Evolutionary conservation across 2,797 vertebrate species (phyloP).

Genomic region (Emydoidea blandingii): DNA sequence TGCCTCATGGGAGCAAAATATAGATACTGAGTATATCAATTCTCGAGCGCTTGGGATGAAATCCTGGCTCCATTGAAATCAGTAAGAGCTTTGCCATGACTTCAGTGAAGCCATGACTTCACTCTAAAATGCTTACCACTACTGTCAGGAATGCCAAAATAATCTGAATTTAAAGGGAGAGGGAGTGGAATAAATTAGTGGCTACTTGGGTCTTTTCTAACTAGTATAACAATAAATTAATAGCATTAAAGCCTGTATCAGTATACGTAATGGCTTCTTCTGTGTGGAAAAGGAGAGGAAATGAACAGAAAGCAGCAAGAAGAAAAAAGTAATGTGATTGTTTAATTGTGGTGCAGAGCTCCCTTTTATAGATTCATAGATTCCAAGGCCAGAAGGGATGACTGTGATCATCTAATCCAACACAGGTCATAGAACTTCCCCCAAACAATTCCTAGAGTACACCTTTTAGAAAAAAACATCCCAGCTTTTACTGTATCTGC

Average conservation of each 20-base stretch:
- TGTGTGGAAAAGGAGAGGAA: neutral
- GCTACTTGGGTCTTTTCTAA: neutral
- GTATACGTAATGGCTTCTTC: neutral
- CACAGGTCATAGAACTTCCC: neutral
- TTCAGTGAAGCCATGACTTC: neutral
- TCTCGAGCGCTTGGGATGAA: constrained; percentile 37
- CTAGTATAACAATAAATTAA: neutral
- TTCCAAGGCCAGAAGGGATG: neutral
- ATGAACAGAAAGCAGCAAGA: neutral
- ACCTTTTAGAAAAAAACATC: too few relatives aligned
- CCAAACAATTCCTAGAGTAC: neutral
- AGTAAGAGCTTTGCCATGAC: neutral
- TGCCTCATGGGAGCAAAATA: neutral
- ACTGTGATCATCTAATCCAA: neutral
- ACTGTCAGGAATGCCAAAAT: neutral
- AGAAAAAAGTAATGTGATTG: neutral
- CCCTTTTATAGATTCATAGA: neutral
- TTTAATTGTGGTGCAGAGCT: neutral
- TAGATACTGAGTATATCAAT: neutral
- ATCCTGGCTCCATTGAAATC: neutral
- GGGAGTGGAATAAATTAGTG: neutral
- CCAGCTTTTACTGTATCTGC: neutral
- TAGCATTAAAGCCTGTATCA: neutral
- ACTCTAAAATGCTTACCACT: neutral
- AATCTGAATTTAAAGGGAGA: neutral